phyloP scores from a whole-genome alignment of 2,888 invertebrate species.

The Oligia fasciuncula region DNA sequence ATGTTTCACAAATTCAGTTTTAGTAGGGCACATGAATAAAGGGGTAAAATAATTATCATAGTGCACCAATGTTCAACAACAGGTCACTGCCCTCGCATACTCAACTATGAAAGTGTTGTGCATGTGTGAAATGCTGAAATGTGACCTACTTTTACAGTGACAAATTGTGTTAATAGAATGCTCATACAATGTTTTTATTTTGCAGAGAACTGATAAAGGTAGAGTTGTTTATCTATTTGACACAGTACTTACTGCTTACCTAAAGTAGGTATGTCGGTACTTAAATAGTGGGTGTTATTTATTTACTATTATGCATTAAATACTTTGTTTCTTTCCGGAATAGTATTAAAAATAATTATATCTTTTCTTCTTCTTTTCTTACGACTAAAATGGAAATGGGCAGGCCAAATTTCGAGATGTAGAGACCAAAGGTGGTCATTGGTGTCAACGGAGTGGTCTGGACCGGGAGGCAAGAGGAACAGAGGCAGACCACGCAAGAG shows the following conservation, averaged over 20 bases:
- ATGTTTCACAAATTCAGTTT: conserved; percentile 11
- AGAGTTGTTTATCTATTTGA: conserved; percentile 34
- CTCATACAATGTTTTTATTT: conserved; percentile 38
- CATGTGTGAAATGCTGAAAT: conserved; percentile 56
- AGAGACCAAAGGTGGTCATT: no score
- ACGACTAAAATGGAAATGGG: no score
- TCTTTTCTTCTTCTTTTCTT: no score
- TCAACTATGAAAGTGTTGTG: conserved; percentile 53
- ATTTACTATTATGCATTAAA: conserved; percentile 28
- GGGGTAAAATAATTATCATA: conserved; percentile 37
- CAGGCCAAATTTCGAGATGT: no score
- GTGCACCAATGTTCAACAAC: conserved; percentile 20
- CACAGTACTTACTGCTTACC: conserved; percentile 9
- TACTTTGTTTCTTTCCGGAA: conserved; percentile 13
- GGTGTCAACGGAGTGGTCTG: no score
- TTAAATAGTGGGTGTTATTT: conserved; percentile 21
- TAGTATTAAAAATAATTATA: neutral
- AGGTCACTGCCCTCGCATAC: conserved; percentile 46
- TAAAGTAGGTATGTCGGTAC: neutral
- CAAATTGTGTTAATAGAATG: conserved; percentile 57
- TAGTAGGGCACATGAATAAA: conserved; percentile 40
- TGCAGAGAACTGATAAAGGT: conserved; percentile 29
- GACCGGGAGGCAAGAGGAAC: no score
- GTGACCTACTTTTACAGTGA: conserved; percentile 45
- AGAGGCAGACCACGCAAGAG: no score